Evolutionary conservation across 92 coral and sea anemone species (phyloP).

Genomic region (Desmophyllum pertusum): DNA sequence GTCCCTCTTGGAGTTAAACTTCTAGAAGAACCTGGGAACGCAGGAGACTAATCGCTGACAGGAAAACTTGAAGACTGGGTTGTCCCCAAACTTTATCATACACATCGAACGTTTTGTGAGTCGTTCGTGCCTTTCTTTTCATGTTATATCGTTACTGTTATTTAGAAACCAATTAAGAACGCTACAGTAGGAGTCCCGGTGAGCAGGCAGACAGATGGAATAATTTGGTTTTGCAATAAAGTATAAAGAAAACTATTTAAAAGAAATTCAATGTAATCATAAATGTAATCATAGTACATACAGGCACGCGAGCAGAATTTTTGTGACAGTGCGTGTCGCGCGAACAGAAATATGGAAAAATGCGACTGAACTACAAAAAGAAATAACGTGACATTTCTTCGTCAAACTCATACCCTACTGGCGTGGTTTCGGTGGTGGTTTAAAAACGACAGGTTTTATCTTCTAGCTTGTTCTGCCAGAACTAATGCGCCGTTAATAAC

Average conservation of each 20-base stretch:
- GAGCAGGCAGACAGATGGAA: slow-evolving; percentile 6
- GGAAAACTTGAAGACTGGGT: neutral
- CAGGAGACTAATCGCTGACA: neutral
- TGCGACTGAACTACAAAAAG: neutral
- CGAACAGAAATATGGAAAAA: neutral
- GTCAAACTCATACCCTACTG: neutral
- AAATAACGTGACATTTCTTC: neutral
- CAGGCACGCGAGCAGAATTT: neutral
- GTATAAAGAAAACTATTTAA: slow-evolving; percentile 29
- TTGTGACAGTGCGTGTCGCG: neutral
- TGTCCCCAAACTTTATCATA: neutral
- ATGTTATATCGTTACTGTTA: neutral
- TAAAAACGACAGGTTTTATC: slow-evolving; percentile 11
- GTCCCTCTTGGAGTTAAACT: too few relatives aligned
- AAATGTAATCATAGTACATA: neutral
- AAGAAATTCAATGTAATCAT: slow-evolving; percentile 9
- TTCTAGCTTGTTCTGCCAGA: neutral
- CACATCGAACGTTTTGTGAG: neutral
- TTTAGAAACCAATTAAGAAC: neutral
- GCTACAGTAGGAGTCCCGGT: slow-evolving; percentile 14
- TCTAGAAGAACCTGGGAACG: too few relatives aligned
- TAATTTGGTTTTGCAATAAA: neutral
- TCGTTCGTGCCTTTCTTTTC: neutral
- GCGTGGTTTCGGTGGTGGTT: slow-evolving; percentile 15
- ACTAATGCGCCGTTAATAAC: neutral